Evolutionary conservation across 2,888 invertebrate genomes (phyloP), one percentile per base, ranked within the genome.

Genomic region (Acronicta leporina): DNA sequence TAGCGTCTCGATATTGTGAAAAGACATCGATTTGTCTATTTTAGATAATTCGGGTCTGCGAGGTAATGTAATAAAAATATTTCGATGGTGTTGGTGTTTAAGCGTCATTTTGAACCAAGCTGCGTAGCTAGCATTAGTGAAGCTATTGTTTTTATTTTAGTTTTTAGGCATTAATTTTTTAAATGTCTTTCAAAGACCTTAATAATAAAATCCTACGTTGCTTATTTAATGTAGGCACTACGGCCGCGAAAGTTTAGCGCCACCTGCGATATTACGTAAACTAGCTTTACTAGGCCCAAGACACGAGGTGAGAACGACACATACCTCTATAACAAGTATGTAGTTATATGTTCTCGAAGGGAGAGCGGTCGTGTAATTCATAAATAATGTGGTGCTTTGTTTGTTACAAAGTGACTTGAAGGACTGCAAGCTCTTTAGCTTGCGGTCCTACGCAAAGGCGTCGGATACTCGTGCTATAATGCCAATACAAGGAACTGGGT

Each of bases 241-340:
- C 48, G 25, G n/a, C 5, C 38, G n/a, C 38, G 53, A 52, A 57
- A 43, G 56, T 74, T 56, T 67, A 57, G 38, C 48, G 27, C 41
- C 58, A 55, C 61, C 55, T 66, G 63, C 53, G 42, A 56, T 56
- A 69, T 73, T 76, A 76, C 59, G 64, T 64, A 67, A 70, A 76
- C 68, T 54, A 57, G 42, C 60, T 70, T 61, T 59, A 73, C 45
- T 54, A 55, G 68, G 44, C 74, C 46, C 64, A 8, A 11, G 77
- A 62, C 74, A 62, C 61, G 51, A 35, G 47, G 57, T 48, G 52
- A 49, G 41, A 60, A 62, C 64, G 45, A 58, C 56, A 20, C 52
- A 55, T 59, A 52, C 51, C n/a, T n/a, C n/a, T n/a, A 57, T 74
- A 40, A 43, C 50, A 63, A 48, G 11, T 60, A 73, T 47, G 48